These are phyloP conservation scores for Pyrgilauda ruficollis DNA, from an alignment of 2,113 vertebrate species.

Conservation along the genomic window DNA sequence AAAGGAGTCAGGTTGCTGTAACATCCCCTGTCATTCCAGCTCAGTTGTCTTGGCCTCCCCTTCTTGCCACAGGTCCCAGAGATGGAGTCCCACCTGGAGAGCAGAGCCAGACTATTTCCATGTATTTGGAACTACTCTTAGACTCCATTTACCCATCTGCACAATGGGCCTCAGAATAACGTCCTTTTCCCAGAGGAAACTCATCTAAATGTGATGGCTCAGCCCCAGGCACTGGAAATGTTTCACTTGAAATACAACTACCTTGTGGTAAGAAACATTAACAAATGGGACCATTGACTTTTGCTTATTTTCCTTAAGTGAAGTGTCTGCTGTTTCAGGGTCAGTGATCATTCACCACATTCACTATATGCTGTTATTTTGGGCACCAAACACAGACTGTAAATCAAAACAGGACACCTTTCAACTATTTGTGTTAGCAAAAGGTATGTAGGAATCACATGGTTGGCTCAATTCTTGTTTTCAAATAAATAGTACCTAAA, in stretches of 20 bases:
- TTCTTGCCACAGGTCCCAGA: background rate
- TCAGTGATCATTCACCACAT: background rate
- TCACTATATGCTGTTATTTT: background rate
- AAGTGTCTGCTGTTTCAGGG: background rate
- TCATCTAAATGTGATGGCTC: background rate
- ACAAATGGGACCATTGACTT: background rate
- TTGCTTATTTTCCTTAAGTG: slow-evolving; percentile 19
- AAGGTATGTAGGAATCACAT: background rate
- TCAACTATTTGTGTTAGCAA: background rate
- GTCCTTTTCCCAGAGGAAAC: background rate
- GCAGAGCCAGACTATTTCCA: background rate
- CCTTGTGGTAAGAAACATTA: background rate
- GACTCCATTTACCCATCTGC: background rate
- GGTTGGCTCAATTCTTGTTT: background rate
- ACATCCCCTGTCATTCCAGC: background rate
- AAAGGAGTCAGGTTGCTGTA: background rate
- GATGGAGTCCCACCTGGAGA: background rate
- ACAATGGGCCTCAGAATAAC: background rate
- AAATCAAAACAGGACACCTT: slow-evolving; percentile 18
- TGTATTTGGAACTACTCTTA: background rate
- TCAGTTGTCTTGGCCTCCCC: background rate
- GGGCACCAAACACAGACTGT: background rate
- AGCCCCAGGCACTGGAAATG: background rate
- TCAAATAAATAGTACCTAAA: background rate
- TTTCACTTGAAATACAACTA: background rate